Evolutionary conservation across 2,888 invertebrate genomes (phyloP), one percentile per base, ranked within the genome.

Genomic region (Cerastis rubricosa): DNA sequence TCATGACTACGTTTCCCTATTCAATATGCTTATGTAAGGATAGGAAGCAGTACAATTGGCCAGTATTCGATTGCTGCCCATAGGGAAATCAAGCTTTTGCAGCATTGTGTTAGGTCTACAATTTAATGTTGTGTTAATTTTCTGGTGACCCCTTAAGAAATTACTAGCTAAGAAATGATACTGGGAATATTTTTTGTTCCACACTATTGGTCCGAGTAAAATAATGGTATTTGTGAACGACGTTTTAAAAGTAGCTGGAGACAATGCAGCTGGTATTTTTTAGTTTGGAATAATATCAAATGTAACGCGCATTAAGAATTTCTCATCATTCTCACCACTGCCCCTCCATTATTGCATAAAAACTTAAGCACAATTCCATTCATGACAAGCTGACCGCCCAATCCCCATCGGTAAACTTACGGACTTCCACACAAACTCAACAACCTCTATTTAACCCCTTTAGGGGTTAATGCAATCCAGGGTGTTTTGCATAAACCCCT

Each of bases 81-180:
- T 65, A 43, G 80, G 80, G 80, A 81, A 81, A 81, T 81, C 78
- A 81, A 29, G 29, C 22, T 61, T 51, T 69, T 49, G 54, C 45
- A 61, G 22, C 22, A 45, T 17, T 49, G 29, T 59, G 49, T n/a
- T 61, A 47, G 40, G 14, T 47, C 12, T 49, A 45, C 22, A 81
- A 67, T 68, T 74, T 67, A 80, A 80, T 74, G 29, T 67, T 19
- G 47, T 47, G 47, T 57, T 64, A 4, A 8, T 61, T 74, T 69
- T 19, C 19, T 63, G 2, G 17, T 54, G 35, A 7, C 17, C 17
- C 29, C 40, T 17, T 2, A n/a, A 43, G 14, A 9, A 74, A 14
- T 65, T 43, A 49, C 22, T 35, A 25, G n/a, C 3, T 25, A n/a
- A 6, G 43, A 63, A n/a, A 29, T 35, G 4, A 35, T 49, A 19